phyloP scores from a whole-genome alignment of 2,888 invertebrate genomes.

The Drosophila mettleri region DNA sequence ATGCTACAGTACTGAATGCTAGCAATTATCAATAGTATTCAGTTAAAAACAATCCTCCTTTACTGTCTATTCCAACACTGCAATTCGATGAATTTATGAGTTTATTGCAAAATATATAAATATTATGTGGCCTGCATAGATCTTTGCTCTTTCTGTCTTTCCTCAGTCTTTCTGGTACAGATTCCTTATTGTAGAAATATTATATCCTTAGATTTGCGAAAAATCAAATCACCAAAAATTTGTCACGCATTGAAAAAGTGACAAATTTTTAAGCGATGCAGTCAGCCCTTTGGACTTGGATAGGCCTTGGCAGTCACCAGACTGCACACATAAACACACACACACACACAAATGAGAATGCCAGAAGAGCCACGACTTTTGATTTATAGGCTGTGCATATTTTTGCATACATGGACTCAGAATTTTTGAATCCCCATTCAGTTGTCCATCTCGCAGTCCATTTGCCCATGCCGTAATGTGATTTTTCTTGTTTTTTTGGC shows the following conservation, averaged over 20 bases:
- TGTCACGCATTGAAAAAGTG: conserved; percentile 40
- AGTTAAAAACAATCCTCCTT: too few relatives aligned
- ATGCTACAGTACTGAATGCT: too few relatives aligned
- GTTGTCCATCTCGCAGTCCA: conserved; percentile 35
- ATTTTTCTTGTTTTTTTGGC: conserved; percentile 13
- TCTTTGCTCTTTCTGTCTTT: too few relatives aligned
- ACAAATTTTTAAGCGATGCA: conserved; percentile 48
- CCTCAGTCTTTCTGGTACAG: neutral
- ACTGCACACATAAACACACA: neutral
- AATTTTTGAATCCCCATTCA: conserved; percentile 14
- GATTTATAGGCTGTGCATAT: conserved; percentile 70
- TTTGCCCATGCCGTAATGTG: conserved; percentile 19
- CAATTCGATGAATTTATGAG: too few relatives aligned
- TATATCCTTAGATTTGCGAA: conserved; percentile 14
- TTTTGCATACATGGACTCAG: conserved; percentile 40
- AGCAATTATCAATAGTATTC: too few relatives aligned
- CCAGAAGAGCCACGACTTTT: conserved; percentile 61
- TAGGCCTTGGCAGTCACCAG: neutral
- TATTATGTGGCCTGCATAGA: neutral
- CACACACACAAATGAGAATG: conserved; percentile 45
- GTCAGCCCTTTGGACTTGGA: conserved; percentile 26
- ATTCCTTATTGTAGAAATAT: neutral
- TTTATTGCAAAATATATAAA: neutral
- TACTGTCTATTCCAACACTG: neutral
- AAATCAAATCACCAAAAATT: conserved; percentile 28